These are phyloP conservation scores for Glaucopsyche alexis DNA, from an alignment of 2,888 invertebrate species.

Conservation along the genomic window DNA sequence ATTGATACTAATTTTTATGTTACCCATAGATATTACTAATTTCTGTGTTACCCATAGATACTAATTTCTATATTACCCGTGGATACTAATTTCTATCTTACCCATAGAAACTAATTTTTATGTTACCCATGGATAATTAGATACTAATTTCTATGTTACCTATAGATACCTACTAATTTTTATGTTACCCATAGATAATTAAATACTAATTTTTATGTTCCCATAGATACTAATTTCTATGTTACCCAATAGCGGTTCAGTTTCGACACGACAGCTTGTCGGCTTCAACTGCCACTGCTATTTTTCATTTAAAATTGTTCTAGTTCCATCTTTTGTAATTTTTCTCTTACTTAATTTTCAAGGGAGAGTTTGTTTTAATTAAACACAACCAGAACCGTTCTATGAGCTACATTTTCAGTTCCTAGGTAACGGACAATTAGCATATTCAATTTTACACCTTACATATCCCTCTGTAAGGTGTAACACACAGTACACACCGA, in stretches of 20 bases:
- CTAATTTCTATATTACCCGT: background rate
- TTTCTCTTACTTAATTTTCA: slow-evolving; percentile 5
- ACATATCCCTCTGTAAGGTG: too few relatives aligned
- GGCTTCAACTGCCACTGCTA: background rate
- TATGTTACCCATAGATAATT: background rate
- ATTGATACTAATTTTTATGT: background rate
- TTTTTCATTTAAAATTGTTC: slow-evolving; percentile 24
- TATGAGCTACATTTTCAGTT: background rate
- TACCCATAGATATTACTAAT: too few relatives aligned
- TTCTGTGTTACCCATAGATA: too few relatives aligned
- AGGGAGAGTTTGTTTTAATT: background rate
- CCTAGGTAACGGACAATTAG: background rate
- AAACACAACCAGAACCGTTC: background rate
- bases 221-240: background rate
- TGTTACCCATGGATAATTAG: background rate
- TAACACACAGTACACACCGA: too few relatives aligned
- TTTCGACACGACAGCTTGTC: slow-evolving; percentile 26
- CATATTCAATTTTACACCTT: too few relatives aligned
- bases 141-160: background rate
- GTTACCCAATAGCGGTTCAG: background rate
- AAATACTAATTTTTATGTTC: background rate
- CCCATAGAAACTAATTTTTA: background rate
- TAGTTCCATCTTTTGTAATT: slow-evolving; percentile 21
- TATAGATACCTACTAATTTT: background rate
- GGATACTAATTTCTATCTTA: too few relatives aligned